Evolutionary conservation across 1,140 invertebrate species (phyloP).

Genomic region (Tetragonula clypearis): DNA sequence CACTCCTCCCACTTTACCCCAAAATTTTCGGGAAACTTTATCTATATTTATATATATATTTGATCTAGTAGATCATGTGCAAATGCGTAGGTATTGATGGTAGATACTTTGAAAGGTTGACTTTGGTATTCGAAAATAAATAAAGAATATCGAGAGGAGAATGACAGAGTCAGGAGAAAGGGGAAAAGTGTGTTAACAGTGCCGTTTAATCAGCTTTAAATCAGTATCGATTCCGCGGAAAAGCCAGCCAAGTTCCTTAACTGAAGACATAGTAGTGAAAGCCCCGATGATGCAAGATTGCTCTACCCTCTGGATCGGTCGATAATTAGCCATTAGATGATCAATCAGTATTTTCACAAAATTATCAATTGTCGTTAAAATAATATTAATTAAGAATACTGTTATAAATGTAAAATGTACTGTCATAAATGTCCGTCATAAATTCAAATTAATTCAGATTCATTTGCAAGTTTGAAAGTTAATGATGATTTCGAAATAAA

Average conservation of each 20-base stretch:
- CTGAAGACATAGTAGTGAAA: constrained; percentile 52
- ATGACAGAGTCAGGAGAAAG: too few species aligned
- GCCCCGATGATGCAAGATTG: constrained; percentile 23
- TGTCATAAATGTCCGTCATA: too few species aligned
- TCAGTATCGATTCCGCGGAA: constrained; percentile 53
- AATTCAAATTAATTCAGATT: too few species aligned
- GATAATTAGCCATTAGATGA: neutral
- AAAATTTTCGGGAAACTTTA: too few species aligned
- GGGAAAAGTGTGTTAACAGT: constrained; percentile 2
- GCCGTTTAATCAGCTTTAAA: constrained; percentile 12
- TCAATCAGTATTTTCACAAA: neutral
- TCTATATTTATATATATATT: too few species aligned
- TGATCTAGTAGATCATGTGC: too few species aligned
- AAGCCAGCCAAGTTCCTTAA: constrained; percentile 36
- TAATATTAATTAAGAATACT: too few species aligned
- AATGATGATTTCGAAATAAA: neutral
- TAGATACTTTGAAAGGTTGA: neutral
- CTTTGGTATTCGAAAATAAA: neutral
- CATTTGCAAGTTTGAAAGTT: too few species aligned
- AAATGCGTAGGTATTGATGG: too few species aligned
- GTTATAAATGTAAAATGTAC: too few species aligned
- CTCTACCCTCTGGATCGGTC: neutral
- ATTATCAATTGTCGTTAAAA: neutral
- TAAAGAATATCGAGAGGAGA: neutral
- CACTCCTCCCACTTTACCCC: too few species aligned